Evolutionary conservation across 2,888 invertebrate species (phyloP), one percentile per base, ranked within the genome.

Genomic region (Noctuana brunneofusca): DNA sequence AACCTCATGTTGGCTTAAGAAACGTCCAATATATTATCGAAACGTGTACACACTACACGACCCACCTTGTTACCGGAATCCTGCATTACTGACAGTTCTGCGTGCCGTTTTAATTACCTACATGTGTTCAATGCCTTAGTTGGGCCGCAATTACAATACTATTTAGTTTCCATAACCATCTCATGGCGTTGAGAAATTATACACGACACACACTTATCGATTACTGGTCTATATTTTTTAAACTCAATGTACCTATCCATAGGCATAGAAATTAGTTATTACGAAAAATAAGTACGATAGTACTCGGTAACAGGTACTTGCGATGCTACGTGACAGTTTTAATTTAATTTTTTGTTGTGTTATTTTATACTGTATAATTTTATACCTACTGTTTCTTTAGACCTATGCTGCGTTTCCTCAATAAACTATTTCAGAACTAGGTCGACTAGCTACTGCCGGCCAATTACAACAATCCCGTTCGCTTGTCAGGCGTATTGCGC

Each of bases 401-500:
- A 49, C 48, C 60, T 60, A 48, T 60, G 60, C 35, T 48, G 35
- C 60, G 35, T 54, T 54, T 62, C 55, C 55, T 62, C 62, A 55
- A 62, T 62, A 62, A 62, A 55, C 62, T 62, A 62, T 62, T 62
- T 62, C 54, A 62, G 49, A 55, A 55, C 55, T 62, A 55, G 62
- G 62, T 62, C 54, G 62, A 62, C 62, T 56, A 62, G 55, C 50
- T 62, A 56, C 62, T 62, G 62, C 62, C 62, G 62, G 62, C 62
- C 54, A 55, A 49, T 62, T 55, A 56, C 55, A 62, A 63, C 63
- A 63, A 57, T 57, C 57, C 56, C 57, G 57, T 63, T 57, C 57
- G 57, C 43, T 57, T 59, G 67, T 71, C 69, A 83, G 87, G 88
- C 87, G 71, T 78, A 76, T 72, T 69, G 70, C 73, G 83, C 83